phyloP scores from a whole-genome alignment of 2,888 invertebrate species.

The Thysanoteuthis rhombus region DNA sequence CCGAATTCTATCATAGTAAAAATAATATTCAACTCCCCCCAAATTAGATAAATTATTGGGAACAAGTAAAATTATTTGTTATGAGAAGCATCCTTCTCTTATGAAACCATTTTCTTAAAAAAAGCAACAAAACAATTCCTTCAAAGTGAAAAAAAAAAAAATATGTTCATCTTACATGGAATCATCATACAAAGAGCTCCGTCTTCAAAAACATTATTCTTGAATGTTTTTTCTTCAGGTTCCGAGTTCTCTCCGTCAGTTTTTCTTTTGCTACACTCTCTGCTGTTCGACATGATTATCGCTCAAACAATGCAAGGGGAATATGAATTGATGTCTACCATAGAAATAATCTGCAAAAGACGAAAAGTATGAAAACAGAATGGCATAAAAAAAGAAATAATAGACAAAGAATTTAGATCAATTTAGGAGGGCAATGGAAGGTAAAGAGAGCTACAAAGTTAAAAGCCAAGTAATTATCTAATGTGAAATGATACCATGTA shows the following conservation, averaged over 20 bases:
- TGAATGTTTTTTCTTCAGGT: conserved; percentile 15
- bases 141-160: not conserved
- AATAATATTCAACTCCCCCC: too few relatives aligned
- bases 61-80: too few relatives aligned
- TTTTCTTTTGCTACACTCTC: not conserved
- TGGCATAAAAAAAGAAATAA: not conserved
- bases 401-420: not conserved
- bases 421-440: not conserved
- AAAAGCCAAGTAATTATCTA: too few relatives aligned
- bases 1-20: too few relatives aligned
- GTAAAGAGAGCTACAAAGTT: not conserved
- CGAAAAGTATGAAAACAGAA: not conserved
- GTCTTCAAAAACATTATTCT: conserved; percentile 47
- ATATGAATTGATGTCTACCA: not conserved
- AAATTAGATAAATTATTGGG: too few relatives aligned
- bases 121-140: not conserved
- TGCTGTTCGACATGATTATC: not conserved
- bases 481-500: too few relatives aligned
- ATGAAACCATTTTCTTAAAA: too few relatives aligned
- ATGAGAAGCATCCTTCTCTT: too few relatives aligned
- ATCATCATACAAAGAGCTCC: not conserved
- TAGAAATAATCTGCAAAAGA: not conserved
- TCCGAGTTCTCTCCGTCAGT: conserved; percentile 15
- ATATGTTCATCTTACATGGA: not conserved
- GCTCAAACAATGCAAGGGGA: not conserved